Conservation (phyloP, 2,797 vertebrate species). For the Liparis tanakae region DNA sequence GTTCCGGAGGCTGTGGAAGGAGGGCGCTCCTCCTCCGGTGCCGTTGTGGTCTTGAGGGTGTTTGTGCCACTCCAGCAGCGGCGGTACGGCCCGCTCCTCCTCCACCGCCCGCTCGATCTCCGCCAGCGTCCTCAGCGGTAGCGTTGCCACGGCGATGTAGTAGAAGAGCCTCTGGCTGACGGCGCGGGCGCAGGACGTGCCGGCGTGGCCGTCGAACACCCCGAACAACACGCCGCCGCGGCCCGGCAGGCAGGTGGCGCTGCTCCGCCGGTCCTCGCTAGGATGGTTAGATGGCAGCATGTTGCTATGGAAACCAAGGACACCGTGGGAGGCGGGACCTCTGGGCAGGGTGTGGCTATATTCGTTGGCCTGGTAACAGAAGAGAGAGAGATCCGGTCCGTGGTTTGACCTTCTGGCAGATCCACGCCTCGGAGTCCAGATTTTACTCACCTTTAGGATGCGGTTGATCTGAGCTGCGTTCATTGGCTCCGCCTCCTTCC, state of each 20-base stretch:
- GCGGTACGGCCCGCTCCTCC: conserved; percentile 61
- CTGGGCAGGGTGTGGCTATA: conserved; percentile 64
- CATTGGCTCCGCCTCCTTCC: conserved; percentile 46
- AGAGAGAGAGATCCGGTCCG: not conserved
- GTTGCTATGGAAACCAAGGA: conserved; percentile 77
- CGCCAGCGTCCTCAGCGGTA: conserved; percentile 58
- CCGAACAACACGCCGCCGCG: conserved; percentile 63
- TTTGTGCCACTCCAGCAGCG: conserved; percentile 77
- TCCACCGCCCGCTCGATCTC: conserved; percentile 66
- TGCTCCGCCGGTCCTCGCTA: conserved; percentile 71
- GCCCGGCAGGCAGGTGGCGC: conserved; percentile 72
- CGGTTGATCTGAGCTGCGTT: conserved; percentile 57
- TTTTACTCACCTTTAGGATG: conserved; percentile 62
- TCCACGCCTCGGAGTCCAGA: not conserved
- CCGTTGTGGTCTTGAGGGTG: conserved; percentile 68
- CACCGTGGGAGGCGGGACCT: conserved; percentile 64
- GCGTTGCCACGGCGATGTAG: conserved; percentile 69
- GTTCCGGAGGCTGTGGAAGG: conserved; percentile 71
- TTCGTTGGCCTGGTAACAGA: conserved; percentile 66
- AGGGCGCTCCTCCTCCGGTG: conserved; percentile 44
- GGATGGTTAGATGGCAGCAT: conserved; percentile 72
- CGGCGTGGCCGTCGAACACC: conserved; percentile 75
- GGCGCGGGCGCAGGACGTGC: conserved; percentile 69
- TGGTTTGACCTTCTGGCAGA: not conserved
- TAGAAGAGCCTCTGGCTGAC: conserved; percentile 78